phyloP scores from a whole-genome alignment of 2,797 vertebrate genomes.

The Notolabrus celidotus region DNA sequence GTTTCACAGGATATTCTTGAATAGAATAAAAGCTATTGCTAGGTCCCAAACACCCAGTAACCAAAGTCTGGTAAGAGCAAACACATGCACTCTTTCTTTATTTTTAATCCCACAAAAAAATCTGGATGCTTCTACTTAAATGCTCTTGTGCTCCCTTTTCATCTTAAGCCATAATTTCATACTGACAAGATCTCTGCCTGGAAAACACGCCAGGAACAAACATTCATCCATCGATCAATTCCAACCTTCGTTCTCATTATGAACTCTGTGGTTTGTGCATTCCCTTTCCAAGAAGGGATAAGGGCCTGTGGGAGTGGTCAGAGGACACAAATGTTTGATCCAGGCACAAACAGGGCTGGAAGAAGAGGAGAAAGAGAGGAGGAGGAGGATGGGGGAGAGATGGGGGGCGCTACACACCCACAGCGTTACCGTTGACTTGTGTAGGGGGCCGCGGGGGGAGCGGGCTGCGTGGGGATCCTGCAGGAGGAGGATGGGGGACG shows the following conservation, averaged over 20 bases:
- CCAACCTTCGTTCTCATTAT: conserved; percentile 13
- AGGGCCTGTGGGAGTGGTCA: conserved; percentile 17
- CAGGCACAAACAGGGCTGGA: conserved; percentile 63
- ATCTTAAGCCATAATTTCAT: conserved; percentile 8
- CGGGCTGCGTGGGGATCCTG: conserved; percentile 62
- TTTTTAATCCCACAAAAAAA: conserved; percentile 1
- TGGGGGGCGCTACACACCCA: conserved; percentile 69
- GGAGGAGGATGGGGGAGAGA: not conserved
- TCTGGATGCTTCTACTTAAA: conserved; percentile 6
- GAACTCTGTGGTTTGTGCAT: conserved; percentile 48
- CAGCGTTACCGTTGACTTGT: conserved; percentile 81
- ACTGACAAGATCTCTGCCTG: conserved; percentile 14
- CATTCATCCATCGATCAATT: conserved; percentile 58
- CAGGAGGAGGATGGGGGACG: conserved; percentile 21
- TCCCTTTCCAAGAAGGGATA: conserved; percentile 50
- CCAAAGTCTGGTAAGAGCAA: conserved; percentile 48
- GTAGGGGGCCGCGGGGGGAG: conserved; percentile 58
- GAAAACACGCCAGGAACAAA: conserved; percentile 28
- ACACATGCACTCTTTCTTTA: conserved; percentile 55
- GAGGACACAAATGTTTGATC: conserved; percentile 39
- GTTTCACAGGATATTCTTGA: conserved; percentile 33
- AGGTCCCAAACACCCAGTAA: conserved; percentile 40
- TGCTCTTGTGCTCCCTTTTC: conserved; percentile 28
- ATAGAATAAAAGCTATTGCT: conserved; percentile 63
- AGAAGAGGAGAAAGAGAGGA: not conserved